Base-by-base conservation (phyloP, 2,888 invertebrate genomes). In the Liodrosophila aerea region DNA sequence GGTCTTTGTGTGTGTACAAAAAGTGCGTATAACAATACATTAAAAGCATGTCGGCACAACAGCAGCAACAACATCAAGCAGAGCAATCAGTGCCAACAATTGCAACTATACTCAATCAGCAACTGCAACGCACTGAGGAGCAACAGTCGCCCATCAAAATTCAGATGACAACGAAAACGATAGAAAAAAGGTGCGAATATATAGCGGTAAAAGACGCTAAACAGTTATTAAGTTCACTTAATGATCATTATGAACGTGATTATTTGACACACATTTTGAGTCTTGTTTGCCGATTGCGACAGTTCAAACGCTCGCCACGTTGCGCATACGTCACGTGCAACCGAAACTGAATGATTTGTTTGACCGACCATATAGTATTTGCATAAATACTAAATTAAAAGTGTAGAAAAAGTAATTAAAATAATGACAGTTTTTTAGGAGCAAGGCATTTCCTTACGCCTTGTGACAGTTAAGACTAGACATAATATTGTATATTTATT, bases 321-420 rank as follows among this genome's bases (percentile, higher is more conserved):
- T 74, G 77, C 65, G 81, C 69, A 77, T 72, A 65, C 81, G 65
- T 65, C 76, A 81, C 76, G 65, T 72, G 61, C 68, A 43, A 45
- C 43, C 4, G n/a, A 9, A 22, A 22, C 22, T 22, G 22, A 22
- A 22, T 22, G 22, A 22, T 53, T 52, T 56, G 50, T 52, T 53
- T 64, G 18, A 33, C 30, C 7, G 11, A 46, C 22, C 50, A 50
- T 67, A 27, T 51, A 18, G n/a, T n/a, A n/a, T n/a, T n/a, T n/a
- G n/a, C n/a, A n/a, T n/a, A n/a, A n/a, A n/a, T n/a, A n/a, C n/a
- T n/a, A n/a, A n/a, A n/a, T n/a, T n/a, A n/a, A n/a, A n/a, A n/a
- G n/a, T n/a, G n/a, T n/a, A n/a, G n/a, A n/a, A n/a, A n/a, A n/a
- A n/a, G n/a, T n/a, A n/a, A n/a, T n/a, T n/a, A n/a, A n/a, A n/a